Evolutionary conservation across 2,797 vertebrate genomes (phyloP), one percentile per base, ranked within the genome.

Genomic region (Mallotus villosus): DNA sequence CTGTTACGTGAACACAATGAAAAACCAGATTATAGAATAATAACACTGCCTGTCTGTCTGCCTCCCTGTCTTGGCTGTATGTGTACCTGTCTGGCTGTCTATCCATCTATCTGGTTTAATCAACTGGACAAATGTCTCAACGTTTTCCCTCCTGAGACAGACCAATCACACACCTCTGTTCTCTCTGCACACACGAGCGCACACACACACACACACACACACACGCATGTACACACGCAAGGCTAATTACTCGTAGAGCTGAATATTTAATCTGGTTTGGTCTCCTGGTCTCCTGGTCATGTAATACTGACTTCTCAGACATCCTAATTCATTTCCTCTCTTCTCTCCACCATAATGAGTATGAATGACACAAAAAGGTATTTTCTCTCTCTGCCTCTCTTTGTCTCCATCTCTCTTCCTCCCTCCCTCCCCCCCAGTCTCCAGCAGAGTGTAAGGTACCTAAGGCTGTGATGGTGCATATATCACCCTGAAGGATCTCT

Each of bases 221-320:
- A 69, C 57, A 69, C 51, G 37, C 64, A 70, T 68, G 67, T 71
- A 78, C 78, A 79, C 76, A 67, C 68, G 79, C 49, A 69, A 51
- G 29, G 74, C 81, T 85, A 85, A 85, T 85, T 85, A 83, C 82
- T 80, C 83, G 69, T 74, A 46, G 76, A 65, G 65, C 73, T 77
- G 79, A 83, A 85, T 85, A 85, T 85, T 83, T 85, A 80, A 85
- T 85, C 80, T 83, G 71, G 80, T 85, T 83, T 82, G 83, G 84
- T 85, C 80, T 77, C 72, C 69, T 82, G 83, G 84, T 85, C 80
- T 77, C 72, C 69, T 74, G 77, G 80, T 79, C 84, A 82, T 85
- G 80, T 81, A 80, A 85, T 83, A 80, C 83, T 83, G 41, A 79
- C 78, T 82, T 82, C 82, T 85, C 80, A 34, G 81, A 75, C 71